These are phyloP conservation scores for Ellobium chinense DNA, from an alignment of 2,888 invertebrate genomes.

Conservation along the genomic window DNA sequence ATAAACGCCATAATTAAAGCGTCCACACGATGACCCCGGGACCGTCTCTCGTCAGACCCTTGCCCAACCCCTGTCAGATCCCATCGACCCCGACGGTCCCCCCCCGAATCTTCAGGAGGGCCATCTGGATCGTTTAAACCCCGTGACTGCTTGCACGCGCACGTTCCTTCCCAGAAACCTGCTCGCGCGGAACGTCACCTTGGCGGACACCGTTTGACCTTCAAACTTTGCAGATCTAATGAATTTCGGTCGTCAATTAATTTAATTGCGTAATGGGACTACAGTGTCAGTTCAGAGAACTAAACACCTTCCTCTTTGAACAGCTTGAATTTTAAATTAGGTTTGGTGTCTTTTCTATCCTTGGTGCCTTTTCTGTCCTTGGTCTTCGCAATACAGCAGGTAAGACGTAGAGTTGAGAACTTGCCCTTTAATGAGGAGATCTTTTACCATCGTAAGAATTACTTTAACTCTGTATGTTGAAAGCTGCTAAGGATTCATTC, in stretches of 20 bases:
- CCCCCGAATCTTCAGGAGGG: neutral
- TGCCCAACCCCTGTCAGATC: neutral
- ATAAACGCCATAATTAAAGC: neutral
- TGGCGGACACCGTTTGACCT: constrained; percentile 10
- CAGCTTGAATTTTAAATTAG: no score
- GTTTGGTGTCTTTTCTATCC: no score
- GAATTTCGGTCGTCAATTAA: neutral
- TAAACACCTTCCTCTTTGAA: no score
- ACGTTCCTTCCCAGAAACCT: neutral
- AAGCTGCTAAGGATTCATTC: no score
- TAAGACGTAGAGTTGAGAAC: no score
- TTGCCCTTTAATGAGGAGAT: no score
- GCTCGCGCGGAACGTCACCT: neutral
- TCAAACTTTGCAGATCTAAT: neutral
- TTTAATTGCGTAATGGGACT: no score
- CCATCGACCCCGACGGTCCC: neutral
- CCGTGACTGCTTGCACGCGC: constrained; percentile 16
- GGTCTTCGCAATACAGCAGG: no score
- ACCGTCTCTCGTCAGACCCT: neutral
- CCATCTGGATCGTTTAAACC: constrained; percentile 17
- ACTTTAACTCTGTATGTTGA: no score
- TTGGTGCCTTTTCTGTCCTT: no score
- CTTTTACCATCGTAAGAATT: no score
- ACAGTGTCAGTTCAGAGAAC: no score
- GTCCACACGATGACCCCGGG: neutral